Percentiles rank a stretch among this genome's conserved stretches.
Conservation (phyloP, 2,888 invertebrate genomes). For the Clunio marinus region DNA sequence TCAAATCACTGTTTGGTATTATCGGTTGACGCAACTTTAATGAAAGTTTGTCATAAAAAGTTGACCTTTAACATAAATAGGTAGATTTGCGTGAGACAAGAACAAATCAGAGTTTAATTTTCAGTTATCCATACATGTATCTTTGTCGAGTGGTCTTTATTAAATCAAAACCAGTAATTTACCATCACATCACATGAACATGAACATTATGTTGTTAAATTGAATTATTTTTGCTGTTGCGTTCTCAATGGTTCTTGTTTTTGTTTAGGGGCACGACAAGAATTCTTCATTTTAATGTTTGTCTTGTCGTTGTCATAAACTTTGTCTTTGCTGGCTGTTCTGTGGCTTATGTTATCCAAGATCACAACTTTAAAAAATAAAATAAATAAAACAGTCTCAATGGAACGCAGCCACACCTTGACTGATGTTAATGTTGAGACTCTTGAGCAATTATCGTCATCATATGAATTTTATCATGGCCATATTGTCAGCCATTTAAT, state of each 20-base stretch:
- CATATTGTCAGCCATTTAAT: neutral
- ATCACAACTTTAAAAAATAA: neutral
- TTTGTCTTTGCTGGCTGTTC: too few relatives aligned
- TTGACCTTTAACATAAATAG: too few relatives aligned
- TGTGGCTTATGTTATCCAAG: too few relatives aligned
- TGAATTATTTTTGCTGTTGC: too few relatives aligned
- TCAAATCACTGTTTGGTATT: neutral
- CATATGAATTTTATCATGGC: too few relatives aligned
- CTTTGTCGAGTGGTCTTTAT: too few relatives aligned
- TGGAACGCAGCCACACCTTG: neutral
- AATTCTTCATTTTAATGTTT: neutral
- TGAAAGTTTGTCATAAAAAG: too few relatives aligned
- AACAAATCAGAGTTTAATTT: too few relatives aligned
- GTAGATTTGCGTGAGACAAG: too few relatives aligned
- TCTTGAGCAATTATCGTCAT: neutral
- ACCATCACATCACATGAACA: conserved; percentile 7
- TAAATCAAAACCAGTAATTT: conserved; percentile 2
- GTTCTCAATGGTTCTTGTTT: neutral
- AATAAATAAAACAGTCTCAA: neutral
- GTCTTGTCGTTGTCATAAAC: conserved; percentile 3
- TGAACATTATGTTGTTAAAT: neutral
- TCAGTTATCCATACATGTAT: too few relatives aligned
- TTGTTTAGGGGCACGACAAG: neutral
- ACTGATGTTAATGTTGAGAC: too few relatives aligned
- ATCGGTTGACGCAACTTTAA: conserved; percentile 12